These are phyloP conservation scores for Teleogryllus oceanicus DNA, from an alignment of 2,888 invertebrate species.

Conservation along the genomic window DNA sequence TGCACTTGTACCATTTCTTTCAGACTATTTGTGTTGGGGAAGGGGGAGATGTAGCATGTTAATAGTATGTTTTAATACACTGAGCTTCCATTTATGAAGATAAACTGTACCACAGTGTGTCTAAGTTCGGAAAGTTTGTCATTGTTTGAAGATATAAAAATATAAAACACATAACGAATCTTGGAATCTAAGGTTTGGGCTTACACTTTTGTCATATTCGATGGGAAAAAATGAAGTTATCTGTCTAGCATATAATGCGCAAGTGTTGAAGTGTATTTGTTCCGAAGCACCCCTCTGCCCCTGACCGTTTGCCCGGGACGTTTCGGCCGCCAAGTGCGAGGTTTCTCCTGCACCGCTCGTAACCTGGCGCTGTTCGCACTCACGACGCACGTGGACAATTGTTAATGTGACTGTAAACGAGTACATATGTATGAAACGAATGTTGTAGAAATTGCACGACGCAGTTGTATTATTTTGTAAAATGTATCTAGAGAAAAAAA, in stretches of 20 bases:
- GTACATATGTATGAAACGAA: background rate
- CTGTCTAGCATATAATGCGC: background rate
- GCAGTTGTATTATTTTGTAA: background rate
- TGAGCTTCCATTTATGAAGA: constrained; percentile 37
- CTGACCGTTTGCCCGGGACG: background rate
- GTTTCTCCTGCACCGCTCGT: background rate
- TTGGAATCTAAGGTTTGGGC: background rate
- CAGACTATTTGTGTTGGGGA: constrained; percentile 32
- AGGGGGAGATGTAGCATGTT: constrained; percentile 18
- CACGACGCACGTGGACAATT: background rate
- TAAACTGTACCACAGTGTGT: constrained; percentile 32
- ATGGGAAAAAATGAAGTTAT: background rate
- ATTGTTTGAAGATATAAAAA: constrained; percentile 25
- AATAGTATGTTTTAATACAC: constrained; percentile 9
- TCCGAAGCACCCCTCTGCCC: background rate
- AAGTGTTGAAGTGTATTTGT: background rate
- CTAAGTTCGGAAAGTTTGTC: constrained; percentile 32
- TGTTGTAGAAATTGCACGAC: background rate
- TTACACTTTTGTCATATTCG: background rate
- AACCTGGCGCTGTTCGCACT: background rate
- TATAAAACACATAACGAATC: background rate
- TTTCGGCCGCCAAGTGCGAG: background rate
- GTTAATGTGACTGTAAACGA: background rate
- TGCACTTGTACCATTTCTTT: constrained; percentile 24
- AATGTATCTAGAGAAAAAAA: background rate